phyloP scores from a whole-genome alignment of 2,113 vertebrate species.

The Herpetotheres cachinnans region DNA sequence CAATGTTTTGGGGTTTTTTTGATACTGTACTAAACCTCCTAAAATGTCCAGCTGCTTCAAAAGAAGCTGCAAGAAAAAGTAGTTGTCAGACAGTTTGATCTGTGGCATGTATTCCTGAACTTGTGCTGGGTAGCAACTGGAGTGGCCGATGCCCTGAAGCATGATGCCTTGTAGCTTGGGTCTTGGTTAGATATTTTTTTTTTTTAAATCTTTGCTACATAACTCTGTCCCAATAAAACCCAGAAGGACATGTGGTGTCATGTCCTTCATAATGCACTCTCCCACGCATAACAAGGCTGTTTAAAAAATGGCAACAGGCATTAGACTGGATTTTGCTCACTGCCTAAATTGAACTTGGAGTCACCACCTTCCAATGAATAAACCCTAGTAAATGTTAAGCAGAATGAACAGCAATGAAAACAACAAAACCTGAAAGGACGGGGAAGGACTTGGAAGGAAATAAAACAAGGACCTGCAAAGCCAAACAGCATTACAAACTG shows the following conservation, averaged over 20 bases:
- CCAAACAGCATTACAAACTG: slow-evolving; percentile 36
- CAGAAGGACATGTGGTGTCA: neutral
- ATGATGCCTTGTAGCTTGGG: neutral
- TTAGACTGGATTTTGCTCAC: neutral
- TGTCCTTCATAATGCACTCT: neutral
- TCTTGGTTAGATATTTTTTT: neutral
- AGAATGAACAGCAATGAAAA: slow-evolving; percentile 40
- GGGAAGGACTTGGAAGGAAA: slow-evolving; percentile 31
- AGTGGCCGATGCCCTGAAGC: neutral
- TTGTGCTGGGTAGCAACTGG: neutral
- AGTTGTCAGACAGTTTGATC: neutral
- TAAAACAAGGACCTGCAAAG: slow-evolving; percentile 33
- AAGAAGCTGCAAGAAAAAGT: neutral
- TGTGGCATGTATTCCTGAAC: neutral
- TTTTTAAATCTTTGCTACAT: neutral
- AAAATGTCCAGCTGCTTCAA: neutral
- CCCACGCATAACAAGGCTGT: neutral
- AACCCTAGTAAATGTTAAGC: neutral
- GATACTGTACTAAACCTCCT: neutral
- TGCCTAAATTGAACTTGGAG: neutral
- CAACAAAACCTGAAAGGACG: slow-evolving; percentile 10
- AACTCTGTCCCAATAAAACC: neutral
- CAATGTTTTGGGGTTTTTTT: neutral
- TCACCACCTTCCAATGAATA: neutral
- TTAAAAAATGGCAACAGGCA: neutral